phyloP scores from a whole-genome alignment of 1,140 invertebrate species.

The Magallana gigas region DNA sequence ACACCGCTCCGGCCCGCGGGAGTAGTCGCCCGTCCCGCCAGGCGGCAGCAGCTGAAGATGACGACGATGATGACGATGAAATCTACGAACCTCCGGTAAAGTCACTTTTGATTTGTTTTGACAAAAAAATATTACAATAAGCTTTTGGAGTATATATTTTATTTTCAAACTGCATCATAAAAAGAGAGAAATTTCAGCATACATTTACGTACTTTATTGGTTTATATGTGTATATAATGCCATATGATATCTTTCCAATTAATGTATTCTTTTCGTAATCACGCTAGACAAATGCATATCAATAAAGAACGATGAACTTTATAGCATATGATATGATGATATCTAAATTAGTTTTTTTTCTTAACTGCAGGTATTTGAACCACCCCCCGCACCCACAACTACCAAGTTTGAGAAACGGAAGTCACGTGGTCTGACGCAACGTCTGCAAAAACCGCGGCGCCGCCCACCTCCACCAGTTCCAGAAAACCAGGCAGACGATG shows the following conservation, averaged over 20 bases:
- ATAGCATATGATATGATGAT: too few species aligned
- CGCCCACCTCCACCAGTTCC: slow-evolving; percentile 61
- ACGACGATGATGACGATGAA: slow-evolving; percentile 65
- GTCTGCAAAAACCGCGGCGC: slow-evolving; percentile 65
- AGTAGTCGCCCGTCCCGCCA: background rate
- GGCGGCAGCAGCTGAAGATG: slow-evolving; percentile 24
- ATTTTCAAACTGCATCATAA: too few species aligned
- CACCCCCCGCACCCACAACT: background rate
- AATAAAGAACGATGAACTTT: too few species aligned
- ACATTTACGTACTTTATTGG: too few species aligned
- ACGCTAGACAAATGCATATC: too few species aligned
- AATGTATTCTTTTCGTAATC: too few species aligned
- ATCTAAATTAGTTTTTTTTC: background rate
- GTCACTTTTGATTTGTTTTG: too few species aligned
- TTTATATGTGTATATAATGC: too few species aligned
- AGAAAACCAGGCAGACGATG: slow-evolving; percentile 46
- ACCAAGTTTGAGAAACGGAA: slow-evolving; percentile 50
- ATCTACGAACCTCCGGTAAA: slow-evolving; percentile 65
- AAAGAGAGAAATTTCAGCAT: too few species aligned
- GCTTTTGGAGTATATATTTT: too few species aligned
- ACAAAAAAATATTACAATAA: too few species aligned
- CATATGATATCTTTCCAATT: too few species aligned
- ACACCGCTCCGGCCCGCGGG: background rate
- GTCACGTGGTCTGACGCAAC: slow-evolving; percentile 60
- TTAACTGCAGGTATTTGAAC: background rate